Percentiles rank a stretch among this genome's conserved stretches.
phyloP scores from a whole-genome alignment of 2,888 invertebrate species.

The Apodemia hepburni region DNA sequence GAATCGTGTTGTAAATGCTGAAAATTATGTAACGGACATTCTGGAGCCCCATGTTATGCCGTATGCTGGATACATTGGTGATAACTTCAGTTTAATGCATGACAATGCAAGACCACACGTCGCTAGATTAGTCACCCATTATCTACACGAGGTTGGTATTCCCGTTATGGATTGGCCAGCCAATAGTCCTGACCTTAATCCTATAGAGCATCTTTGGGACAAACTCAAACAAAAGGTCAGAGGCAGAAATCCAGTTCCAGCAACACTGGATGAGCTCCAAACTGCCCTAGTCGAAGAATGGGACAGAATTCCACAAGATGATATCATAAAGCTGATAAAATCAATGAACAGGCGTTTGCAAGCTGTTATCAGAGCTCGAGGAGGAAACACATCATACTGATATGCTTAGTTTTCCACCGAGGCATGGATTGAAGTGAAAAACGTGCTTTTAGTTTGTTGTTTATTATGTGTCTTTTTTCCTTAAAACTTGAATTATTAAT shows the following conservation, averaged over 20 bases:
- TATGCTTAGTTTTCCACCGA: too few species aligned
- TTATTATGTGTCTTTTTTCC: too few species aligned
- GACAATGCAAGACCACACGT: neutral
- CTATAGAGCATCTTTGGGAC: neutral
- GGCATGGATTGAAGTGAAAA: too few species aligned
- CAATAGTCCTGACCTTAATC: neutral
- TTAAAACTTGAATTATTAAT: too few species aligned
- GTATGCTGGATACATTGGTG: neutral
- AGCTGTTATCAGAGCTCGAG: neutral
- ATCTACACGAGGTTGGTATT: neutral
- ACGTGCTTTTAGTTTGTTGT: too few species aligned
- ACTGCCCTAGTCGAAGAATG: slow-evolving; percentile 8
- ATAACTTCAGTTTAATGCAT: neutral
- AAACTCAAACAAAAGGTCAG: neutral
- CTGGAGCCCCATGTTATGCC: neutral
- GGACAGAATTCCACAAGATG: slow-evolving; percentile 11
- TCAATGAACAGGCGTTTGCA: slow-evolving; percentile 14
- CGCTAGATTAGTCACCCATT: neutral
- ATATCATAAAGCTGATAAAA: slow-evolving; percentile 13
- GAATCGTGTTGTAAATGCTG: neutral
- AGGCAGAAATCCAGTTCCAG: neutral
- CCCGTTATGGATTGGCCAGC: neutral
- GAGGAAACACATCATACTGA: neutral
- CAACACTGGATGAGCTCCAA: neutral
- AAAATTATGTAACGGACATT: neutral